Evolutionary conservation across 2,888 invertebrate species (phyloP).

Genomic region (Hypsopygia costalis): DNA sequence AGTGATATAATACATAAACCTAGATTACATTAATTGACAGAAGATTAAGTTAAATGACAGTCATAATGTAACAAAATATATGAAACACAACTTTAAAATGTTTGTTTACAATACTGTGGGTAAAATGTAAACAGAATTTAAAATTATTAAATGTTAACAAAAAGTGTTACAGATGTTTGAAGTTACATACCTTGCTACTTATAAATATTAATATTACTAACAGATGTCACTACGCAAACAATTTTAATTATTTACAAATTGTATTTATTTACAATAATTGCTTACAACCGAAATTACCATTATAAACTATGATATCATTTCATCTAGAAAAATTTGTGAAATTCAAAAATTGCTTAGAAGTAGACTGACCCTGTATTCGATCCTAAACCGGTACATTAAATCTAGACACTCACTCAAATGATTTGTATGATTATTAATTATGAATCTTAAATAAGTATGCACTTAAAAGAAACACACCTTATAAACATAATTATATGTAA

Average conservation of each 20-base stretch:
- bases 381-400: constrained; percentile 20
- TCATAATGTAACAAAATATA: too few relatives aligned
- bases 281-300: constrained; percentile 1
- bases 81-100: too few relatives aligned
- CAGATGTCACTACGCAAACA: constrained; percentile 1
- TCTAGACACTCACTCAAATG: neutral
- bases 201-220: neutral
- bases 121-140: too few relatives aligned
- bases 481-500: too few relatives aligned
- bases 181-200: neutral
- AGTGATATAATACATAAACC: too few relatives aligned
- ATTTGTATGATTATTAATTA: too few relatives aligned
- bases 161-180: neutral
- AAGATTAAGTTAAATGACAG: too few relatives aligned
- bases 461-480: too few relatives aligned
- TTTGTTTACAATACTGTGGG: too few relatives aligned
- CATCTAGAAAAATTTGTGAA: constrained; percentile 17
- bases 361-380: constrained; percentile 33
- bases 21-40: too few relatives aligned
- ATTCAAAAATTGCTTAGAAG: constrained; percentile 23
- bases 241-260: neutral
- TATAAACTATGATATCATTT: constrained; percentile 10
- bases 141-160: neutral
- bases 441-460: too few relatives aligned
- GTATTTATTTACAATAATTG: neutral